Percentiles rank a stretch among this genome's conserved stretches.
phyloP scores from a whole-genome alignment of 2,888 invertebrate genomes.

The Campoplex nolae region DNA sequence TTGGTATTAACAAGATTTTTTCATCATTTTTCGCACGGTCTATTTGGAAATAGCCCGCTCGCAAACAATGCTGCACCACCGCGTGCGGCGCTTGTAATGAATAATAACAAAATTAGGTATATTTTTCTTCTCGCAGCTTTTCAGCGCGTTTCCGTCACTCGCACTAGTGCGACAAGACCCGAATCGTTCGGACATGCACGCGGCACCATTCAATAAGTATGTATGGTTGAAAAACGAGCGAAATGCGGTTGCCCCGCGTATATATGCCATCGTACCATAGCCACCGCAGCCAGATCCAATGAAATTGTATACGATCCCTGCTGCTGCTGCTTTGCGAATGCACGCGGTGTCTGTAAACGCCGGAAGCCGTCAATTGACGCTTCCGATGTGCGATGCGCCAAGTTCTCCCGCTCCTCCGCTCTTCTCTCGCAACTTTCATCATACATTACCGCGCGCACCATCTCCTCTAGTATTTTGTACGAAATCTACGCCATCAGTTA shows the following conservation, averaged over 20 bases:
- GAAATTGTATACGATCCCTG: slow-evolving; percentile 32
- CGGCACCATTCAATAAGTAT: slow-evolving; percentile 8
- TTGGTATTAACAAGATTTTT: no score
- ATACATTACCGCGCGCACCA: slow-evolving; percentile 28
- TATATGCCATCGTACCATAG: not conserved
- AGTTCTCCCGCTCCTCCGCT: no score
- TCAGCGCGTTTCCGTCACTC: no score
- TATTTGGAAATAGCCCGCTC: no score
- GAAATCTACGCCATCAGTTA: no score
- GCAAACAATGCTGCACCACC: no score
- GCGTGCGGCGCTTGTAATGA: no score
- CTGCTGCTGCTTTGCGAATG: slow-evolving; percentile 38
- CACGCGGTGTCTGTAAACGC: slow-evolving; percentile 72
- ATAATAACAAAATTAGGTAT: no score
- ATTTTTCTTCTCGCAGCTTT: no score
- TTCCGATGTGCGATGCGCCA: slow-evolving; percentile 70
- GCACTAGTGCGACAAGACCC: no score
- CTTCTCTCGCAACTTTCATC: slow-evolving; percentile 54
- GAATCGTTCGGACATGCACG: not conserved
- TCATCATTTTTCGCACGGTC: no score
- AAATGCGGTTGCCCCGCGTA: slow-evolving; percentile 27
- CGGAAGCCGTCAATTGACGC: slow-evolving; percentile 79
- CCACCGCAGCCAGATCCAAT: not conserved
- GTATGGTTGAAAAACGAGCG: slow-evolving; percentile 49
- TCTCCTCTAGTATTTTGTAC: not conserved